Conservation (phyloP, 2,113 vertebrate species). For the Promerops cafer region DNA sequence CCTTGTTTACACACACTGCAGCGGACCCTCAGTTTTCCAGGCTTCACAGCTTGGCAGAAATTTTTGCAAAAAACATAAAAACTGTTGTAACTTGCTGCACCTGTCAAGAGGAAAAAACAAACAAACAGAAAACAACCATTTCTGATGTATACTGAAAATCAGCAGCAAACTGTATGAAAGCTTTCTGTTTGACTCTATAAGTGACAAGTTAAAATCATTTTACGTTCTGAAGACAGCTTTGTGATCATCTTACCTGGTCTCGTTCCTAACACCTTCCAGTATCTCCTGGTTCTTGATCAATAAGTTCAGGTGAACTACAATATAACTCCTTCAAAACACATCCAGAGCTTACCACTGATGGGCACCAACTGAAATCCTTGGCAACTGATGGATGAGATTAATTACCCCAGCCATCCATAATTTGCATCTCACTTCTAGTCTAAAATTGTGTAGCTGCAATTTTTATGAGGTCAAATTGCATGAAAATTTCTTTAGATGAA, state of each 20-base stretch:
- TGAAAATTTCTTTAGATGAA: neutral
- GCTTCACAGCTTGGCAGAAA: constrained; percentile 76
- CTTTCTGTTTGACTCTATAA: neutral
- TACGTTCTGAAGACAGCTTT: neutral
- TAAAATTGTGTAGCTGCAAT: neutral
- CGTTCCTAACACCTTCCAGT: neutral
- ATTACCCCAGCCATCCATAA: neutral
- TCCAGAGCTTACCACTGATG: neutral
- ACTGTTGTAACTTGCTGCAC: constrained; percentile 68
- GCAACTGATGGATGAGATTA: neutral
- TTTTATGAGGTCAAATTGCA: neutral
- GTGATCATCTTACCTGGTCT: neutral
- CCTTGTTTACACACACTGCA: constrained; percentile 81
- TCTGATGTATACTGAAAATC: neutral
- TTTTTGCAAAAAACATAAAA: constrained; percentile 90
- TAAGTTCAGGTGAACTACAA: neutral
- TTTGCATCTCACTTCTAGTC: neutral
- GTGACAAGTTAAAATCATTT: neutral
- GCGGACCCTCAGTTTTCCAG: constrained; percentile 85
- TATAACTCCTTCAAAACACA: neutral
- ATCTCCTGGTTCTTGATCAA: neutral
- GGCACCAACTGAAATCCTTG: neutral
- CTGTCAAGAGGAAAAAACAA: constrained; percentile 54
- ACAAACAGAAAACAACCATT: neutral
- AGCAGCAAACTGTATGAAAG: neutral